Base-by-base conservation (phyloP, 2,888 invertebrate genomes). In the Acleris literana region DNA sequence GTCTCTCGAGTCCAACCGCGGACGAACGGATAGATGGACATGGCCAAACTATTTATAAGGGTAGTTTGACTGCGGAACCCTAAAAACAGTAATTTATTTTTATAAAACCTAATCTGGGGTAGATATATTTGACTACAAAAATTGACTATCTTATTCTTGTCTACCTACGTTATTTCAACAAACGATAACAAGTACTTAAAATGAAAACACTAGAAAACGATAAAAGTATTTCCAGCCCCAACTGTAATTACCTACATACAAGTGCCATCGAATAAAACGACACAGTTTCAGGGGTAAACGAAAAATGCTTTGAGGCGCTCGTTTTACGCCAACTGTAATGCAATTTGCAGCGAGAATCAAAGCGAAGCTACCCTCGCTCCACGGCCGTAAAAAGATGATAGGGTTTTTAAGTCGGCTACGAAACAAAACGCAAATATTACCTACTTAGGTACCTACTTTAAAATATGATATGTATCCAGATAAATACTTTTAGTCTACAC, bases 321-420 rank as follows among this genome's bases (percentile, higher is more conserved):
- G 82, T 84, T 84, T 82, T 80, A 80, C 82, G 81, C 78, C 78
- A 80, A 81, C 79, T 84, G 83, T 84, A 89, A 86, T 85, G 81
- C 80, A 84, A 87, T 88, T 86, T 83, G 74, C 76, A 82, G 76
- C 77, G 84, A 77, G 82, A 84, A 80, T 87, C 86, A 88, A 86
- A 87, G 86, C 81, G 75, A 72, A 52, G 51, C 53, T 54, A 51
- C 64, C 60, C 62, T 58, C 48, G 55, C 68, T 43, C 33, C 25
- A 56, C 46, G 22, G 17, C 60, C 51, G 55, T 57, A 51, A 46
- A 63, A 63, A 68, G 63, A 68, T 66, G 70, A 68, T 70, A 70
- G 60, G 64, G 58, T 58, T 70, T 64, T 64, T 61, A 61, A 39
- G 39, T 39, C 39, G 3, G 39, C 39, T 39, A 13, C 39, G 0